These are phyloP conservation scores for Ommatoiulus sabulosus DNA, from an alignment of 2,888 invertebrate genomes.

Conservation along the genomic window DNA sequence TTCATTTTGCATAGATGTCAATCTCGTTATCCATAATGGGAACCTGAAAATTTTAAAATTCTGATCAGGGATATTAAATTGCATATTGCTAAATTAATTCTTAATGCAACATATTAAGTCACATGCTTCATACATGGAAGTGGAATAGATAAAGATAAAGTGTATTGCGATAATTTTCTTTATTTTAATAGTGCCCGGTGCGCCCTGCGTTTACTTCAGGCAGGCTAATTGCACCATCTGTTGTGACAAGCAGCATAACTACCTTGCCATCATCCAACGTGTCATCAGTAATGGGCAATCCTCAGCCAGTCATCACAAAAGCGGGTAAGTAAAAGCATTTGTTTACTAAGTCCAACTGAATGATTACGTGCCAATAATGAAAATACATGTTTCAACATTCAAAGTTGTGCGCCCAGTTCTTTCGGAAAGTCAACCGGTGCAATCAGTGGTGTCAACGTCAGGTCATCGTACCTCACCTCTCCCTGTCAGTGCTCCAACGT, in stretches of 20 bases:
- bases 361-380: not conserved
- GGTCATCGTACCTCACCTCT: not conserved
- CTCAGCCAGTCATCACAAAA: slow-evolving; percentile 16
- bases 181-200: not conserved
- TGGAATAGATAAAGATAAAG: too few species aligned
- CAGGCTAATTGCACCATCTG: not conserved
- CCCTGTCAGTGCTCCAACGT: not conserved
- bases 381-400: not conserved
- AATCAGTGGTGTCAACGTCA: not conserved
- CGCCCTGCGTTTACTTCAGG: not conserved
- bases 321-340: not conserved
- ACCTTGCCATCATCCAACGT: not conserved
- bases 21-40: too few species aligned
- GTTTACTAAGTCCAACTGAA: not conserved
- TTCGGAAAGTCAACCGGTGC: slow-evolving; percentile 8
- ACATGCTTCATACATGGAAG: too few species aligned
- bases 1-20: too few species aligned
- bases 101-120: too few species aligned
- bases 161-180: not conserved
- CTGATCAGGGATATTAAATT: too few species aligned
- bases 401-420: not conserved
- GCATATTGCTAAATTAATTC: too few species aligned
- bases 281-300: not conserved
- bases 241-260: not conserved
- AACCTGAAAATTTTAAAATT: too few species aligned